A percentile compares a stretch with the other conserved stretches of the same genome.
These are phyloP conservation scores for Meloidogyne hapla DNA, from an alignment of 1,140 invertebrate species.

Conservation along the genomic window DNA sequence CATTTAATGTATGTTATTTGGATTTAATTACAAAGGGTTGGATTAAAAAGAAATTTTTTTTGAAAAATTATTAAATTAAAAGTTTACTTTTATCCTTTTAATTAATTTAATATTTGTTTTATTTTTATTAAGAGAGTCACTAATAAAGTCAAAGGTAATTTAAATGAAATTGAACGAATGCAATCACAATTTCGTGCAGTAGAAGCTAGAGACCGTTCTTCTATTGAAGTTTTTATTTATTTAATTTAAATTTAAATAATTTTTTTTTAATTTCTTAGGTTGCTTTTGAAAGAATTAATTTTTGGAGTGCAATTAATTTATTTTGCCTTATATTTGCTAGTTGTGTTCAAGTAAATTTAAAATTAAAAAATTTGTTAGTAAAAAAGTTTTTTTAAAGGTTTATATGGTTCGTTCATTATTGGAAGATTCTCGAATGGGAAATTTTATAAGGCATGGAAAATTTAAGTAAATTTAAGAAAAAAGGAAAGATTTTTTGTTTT, in stretches of 20 bases:
- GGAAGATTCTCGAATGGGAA: constrained; percentile 61
- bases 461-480: constrained; percentile 12
- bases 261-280: too few relatives aligned
- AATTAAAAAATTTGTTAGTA: not conserved
- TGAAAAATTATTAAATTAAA: too few relatives aligned
- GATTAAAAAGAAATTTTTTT: not conserved
- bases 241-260: not conserved
- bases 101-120: constrained; percentile 1
- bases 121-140: constrained; percentile 57
- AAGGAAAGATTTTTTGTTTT: not conserved
- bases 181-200: constrained; percentile 65
- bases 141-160: constrained; percentile 63
- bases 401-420: constrained; percentile 65
- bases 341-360: constrained; percentile 61
- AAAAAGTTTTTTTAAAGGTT: constrained; percentile 60
- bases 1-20: constrained; percentile 61
- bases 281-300: constrained; percentile 64
- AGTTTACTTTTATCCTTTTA: too few relatives aligned
- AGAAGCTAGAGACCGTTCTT: constrained; percentile 65
- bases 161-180: constrained; percentile 65
- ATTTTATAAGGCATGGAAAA: constrained; percentile 43
- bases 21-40: too few relatives aligned
- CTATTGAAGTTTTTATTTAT: constrained; percentile 52
- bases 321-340: constrained; percentile 64
- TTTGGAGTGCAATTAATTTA: constrained; percentile 64